Evolutionary conservation across 1,140 invertebrate genomes (phyloP), one percentile per base, ranked within the genome.

Genomic region (Hetaerina americana): DNA sequence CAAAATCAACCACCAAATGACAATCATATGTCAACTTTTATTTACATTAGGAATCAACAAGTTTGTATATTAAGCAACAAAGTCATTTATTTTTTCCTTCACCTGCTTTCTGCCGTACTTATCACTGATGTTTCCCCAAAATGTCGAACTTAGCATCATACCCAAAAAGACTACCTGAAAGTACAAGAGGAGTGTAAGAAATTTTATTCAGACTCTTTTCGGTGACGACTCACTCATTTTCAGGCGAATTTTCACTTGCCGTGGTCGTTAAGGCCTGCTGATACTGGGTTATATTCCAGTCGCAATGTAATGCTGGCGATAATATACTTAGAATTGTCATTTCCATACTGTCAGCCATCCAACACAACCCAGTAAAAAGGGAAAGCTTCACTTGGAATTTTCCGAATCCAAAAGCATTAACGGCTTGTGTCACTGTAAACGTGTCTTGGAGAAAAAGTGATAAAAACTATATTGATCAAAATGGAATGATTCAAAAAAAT

Each of bases 311-410:
- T 0, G 95, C 93, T 67, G 95, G 95, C 67, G 93, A 94, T 18
- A 98, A 80, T 75, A 98, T 96, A 76, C 93, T 94, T 6, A 98
- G 82, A 78, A 98, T 96, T 79, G 96, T 97, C 92, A 98, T 97
- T 84, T 98, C 96, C 95, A 98, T 97, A 57, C 94, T 95, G 81
- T 98, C 96, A 27, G 95, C 93, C 95, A 97, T 97, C 95, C 95
- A 93, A 78, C 92, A 94, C 5, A 95, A 81, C 0, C 92, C 92
- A 29, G 92, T 94, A 76, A 92, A 90, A 22, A 94, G 82, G 0
- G 92, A 94, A 24, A 94, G 78, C 78, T 96, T 95, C 0, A 97
- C 88, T 89, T 97, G 96, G 81, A 97, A 97, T 84, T 90, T 94
- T 25, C 96, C 96, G 86, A 98, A 98, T 5, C 96, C 96, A 72